A percentile compares a stretch with the other conserved stretches of the same genome.
phyloP scores from a whole-genome alignment of 1,140 invertebrate genomes.

The Bombus waltoni region DNA sequence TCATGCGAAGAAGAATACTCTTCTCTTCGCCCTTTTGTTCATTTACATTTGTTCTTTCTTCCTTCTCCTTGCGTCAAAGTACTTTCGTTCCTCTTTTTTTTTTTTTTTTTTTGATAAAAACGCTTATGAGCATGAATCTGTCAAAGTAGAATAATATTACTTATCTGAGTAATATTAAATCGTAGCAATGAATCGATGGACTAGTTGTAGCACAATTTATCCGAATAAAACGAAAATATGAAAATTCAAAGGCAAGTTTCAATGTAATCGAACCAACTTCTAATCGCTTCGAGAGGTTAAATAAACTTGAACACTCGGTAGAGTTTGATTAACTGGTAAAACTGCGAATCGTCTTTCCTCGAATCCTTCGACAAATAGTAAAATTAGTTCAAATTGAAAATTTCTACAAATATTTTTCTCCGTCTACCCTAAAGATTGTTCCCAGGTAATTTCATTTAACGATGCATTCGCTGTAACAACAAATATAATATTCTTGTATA shows the following conservation, averaged over 20 bases:
- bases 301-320: not conserved
- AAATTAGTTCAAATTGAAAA: not conserved
- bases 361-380: too few species aligned
- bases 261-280: not conserved
- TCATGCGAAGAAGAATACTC: constrained; percentile 31
- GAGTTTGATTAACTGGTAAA: not conserved
- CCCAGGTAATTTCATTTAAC: not conserved
- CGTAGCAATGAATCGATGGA: not conserved
- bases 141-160: not conserved
- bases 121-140: not conserved
- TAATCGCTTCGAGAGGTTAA: not conserved
- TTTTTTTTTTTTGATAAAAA: not conserved
- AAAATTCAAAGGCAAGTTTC: not conserved
- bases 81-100: too few species aligned
- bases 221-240: not conserved
- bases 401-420: not conserved
- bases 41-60: not conserved
- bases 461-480: not conserved
- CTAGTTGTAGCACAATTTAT: not conserved
- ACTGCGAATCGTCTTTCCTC: not conserved
- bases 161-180: not conserved
- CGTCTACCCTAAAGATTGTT: not conserved
- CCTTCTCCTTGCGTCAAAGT: not conserved
- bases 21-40: not conserved
- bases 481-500: not conserved